phyloP scores from a whole-genome alignment of 2,113 vertebrate genomes.

The Rattus norvegicus region GRCr8 NC_086037.1:64262501-64263000 shows the following conservation, averaged over 20 bases:
- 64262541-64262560: background rate
- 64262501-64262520: background rate
- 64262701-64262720: accelerated
- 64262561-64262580: accelerated
- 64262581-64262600: background rate
- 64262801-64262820: background rate
- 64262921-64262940: background rate
- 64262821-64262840: background rate
- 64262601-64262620: no score
- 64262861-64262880: background rate
- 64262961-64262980: constrained; percentile 94
- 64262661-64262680: background rate
- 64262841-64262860: background rate
- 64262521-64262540: background rate
- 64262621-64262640: no score
- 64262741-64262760: background rate
- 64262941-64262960: constrained; percentile 90
- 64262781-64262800: background rate
- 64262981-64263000: constrained; percentile 95
- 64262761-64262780: accelerated
- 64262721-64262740: background rate
- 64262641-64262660: background rate
- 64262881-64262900: background rate
- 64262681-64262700: background rate
- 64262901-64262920: background rate